phyloP scores from a whole-genome alignment of 2,888 invertebrate genomes.

The Auanema sp. region DNA sequence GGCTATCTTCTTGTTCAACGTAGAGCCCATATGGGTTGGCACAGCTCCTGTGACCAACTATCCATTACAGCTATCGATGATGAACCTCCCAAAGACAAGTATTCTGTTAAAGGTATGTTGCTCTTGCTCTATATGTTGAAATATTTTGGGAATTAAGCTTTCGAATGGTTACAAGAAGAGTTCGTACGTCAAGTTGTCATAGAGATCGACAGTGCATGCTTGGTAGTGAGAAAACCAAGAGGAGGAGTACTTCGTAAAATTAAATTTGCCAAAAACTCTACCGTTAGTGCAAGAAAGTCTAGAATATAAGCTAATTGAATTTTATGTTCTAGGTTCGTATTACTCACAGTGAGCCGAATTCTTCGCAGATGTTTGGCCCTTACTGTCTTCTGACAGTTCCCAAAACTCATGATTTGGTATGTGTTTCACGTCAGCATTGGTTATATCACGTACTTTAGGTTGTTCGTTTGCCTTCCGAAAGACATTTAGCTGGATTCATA shows the following conservation, averaged over 20 bases:
- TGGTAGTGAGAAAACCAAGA: constrained; percentile 66
- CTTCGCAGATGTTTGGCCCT: constrained; percentile 69
- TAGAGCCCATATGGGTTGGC: constrained; percentile 54
- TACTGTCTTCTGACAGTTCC: constrained; percentile 79
- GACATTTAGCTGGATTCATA: constrained; percentile 29
- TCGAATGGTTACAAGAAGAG: constrained; percentile 61
- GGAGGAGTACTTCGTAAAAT: constrained; percentile 86
- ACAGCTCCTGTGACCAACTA: constrained; percentile 69
- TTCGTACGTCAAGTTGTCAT: constrained; percentile 47
- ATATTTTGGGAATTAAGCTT: constrained; percentile 30
- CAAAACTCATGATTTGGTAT: constrained; percentile 83
- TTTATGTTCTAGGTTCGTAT: constrained; percentile 22
- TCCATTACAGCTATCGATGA: constrained; percentile 8
- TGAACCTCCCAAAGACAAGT: constrained; percentile 20
- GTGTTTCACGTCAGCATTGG: constrained; percentile 8
- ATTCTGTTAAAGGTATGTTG: constrained; percentile 29
- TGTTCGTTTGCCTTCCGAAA: constrained; percentile 77
- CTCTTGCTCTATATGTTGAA: constrained; percentile 68
- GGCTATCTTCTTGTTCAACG: constrained; percentile 81
- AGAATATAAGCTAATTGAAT: background rate
- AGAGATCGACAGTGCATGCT: constrained; percentile 28
- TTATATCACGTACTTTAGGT: constrained; percentile 66
- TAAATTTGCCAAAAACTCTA: constrained; percentile 75
- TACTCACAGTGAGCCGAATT: constrained; percentile 70
- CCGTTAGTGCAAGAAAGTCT: constrained; percentile 66